Percentiles rank a stretch among this genome's conserved stretches.
phyloP scores from a whole-genome alignment of 1,140 invertebrate genomes.

The Lordiphosa mommai region DNA sequence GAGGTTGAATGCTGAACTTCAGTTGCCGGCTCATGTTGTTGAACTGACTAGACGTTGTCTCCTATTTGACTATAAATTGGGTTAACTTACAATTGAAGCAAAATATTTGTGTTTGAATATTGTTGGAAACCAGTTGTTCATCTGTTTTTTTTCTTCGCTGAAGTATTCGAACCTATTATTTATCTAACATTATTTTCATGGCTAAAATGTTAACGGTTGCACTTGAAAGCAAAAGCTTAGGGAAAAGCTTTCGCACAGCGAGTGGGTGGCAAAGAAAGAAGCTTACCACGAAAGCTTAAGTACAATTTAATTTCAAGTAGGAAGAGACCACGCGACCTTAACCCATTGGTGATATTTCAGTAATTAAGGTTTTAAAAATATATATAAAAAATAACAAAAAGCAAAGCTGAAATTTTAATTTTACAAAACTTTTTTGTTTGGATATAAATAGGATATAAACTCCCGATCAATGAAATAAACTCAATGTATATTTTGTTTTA shows the following conservation, averaged over 20 bases:
- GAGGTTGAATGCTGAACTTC: slow-evolving; percentile 50
- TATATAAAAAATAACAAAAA: no score
- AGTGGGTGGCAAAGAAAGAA: slow-evolving; percentile 20
- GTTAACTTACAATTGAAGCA: slow-evolving; percentile 41
- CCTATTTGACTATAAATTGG: slow-evolving; percentile 66
- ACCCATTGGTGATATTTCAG: slow-evolving; percentile 5
- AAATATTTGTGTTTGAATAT: slow-evolving; percentile 8
- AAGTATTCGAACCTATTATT: slow-evolving; percentile 30
- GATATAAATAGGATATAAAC: no score
- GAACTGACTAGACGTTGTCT: slow-evolving; percentile 35
- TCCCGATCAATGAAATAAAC: no score
- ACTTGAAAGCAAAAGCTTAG: slow-evolving; percentile 42
- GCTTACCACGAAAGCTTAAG: slow-evolving; percentile 11
- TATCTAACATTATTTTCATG: slow-evolving; percentile 70
- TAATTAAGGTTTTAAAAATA: no score
- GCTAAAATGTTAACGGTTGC: slow-evolving; percentile 53
- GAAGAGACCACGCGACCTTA: neutral
- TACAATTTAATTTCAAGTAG: no score
- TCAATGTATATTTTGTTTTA: no score
- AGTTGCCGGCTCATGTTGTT: slow-evolving; percentile 53
- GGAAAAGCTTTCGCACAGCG: slow-evolving; percentile 18
- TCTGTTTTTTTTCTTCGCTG: slow-evolving; percentile 38
- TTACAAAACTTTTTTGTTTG: no score
- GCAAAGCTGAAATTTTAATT: no score
- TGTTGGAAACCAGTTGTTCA: slow-evolving; percentile 59